Percentiles rank a stretch among this genome's conserved stretches.
Conservation (phyloP, 2,888 invertebrate genomes). For the Mechanitis messenoides region DNA sequence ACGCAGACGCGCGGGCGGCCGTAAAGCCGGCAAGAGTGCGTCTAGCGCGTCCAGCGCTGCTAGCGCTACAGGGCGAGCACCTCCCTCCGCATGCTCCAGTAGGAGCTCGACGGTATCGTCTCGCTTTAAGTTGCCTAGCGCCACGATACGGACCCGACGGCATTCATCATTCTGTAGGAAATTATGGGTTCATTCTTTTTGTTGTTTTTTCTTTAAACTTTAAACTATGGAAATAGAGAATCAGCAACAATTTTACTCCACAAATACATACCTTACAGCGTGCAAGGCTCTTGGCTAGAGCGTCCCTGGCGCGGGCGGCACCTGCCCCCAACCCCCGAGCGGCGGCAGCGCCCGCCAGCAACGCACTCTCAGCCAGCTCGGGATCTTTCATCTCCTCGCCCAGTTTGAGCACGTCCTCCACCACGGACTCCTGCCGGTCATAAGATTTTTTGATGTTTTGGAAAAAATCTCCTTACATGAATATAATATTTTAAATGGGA, state of each 20-base stretch:
- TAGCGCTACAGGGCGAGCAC: conserved; percentile 24
- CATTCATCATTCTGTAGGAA: conserved; percentile 37
- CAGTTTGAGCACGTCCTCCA: conserved; percentile 36
- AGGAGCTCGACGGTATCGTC: conserved; percentile 40
- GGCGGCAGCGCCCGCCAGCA: conserved; percentile 30
- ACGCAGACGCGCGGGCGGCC: conserved; percentile 18
- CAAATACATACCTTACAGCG: conserved; percentile 19
- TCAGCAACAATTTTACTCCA: background rate
- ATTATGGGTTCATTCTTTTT: too few relatives aligned
- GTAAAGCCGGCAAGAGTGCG: conserved; percentile 23
- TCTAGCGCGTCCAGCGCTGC: conserved; percentile 37
- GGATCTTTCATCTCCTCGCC: conserved; percentile 28
- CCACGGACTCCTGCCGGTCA: conserved; percentile 30
- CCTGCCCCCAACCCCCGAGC: conserved; percentile 34
- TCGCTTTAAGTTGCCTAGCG: conserved; percentile 51
- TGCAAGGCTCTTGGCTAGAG: conserved; percentile 25
- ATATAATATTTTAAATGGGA: too few relatives aligned
- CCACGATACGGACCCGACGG: conserved; percentile 34
- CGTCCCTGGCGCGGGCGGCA: conserved; percentile 20
- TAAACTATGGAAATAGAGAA: background rate
- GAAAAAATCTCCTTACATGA: too few relatives aligned
- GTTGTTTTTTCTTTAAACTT: background rate
- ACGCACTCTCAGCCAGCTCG: conserved; percentile 37
- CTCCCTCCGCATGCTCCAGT: conserved; percentile 39
- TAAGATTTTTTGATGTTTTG: too few relatives aligned